A percentile compares a stretch with the other conserved stretches of the same genome.
Evolutionary conservation across 1,140 invertebrate species (phyloP).

Genomic region (Anastrepha ludens): DNA sequence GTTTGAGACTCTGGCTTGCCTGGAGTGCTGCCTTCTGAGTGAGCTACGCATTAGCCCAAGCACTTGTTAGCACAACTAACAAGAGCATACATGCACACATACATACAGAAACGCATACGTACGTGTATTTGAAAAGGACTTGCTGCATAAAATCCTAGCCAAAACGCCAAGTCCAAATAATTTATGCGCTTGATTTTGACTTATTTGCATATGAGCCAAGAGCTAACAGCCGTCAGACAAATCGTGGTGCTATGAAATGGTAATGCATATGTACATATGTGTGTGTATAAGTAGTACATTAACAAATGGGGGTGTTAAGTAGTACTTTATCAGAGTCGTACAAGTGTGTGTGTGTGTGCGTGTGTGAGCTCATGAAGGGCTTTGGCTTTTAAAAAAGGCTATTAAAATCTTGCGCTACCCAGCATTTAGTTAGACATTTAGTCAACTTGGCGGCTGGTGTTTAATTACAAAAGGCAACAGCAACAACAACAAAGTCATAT

Average conservation of each 20-base stretch:
- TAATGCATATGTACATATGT: background rate
- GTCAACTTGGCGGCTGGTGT: slow-evolving; percentile 47
- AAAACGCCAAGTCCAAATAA: background rate
- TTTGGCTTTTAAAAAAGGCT: background rate
- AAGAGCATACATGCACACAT: background rate
- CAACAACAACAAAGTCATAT: background rate
- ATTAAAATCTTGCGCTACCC: slow-evolving; percentile 45
- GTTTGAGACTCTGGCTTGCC: too few relatives aligned
- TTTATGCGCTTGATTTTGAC: background rate
- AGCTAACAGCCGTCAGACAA: background rate
- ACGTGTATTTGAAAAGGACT: background rate
- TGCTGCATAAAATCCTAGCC: background rate
- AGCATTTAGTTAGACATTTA: slow-evolving; percentile 47
- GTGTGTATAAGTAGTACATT: background rate
- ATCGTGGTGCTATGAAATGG: slow-evolving; percentile 5
- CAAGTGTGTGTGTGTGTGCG: background rate
- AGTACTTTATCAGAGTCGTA: background rate
- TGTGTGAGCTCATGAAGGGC: background rate
- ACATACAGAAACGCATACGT: background rate
- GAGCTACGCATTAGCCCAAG: too few relatives aligned
- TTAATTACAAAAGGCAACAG: slow-evolving; percentile 32
- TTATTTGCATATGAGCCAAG: slow-evolving; percentile 44
- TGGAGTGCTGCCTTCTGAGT: too few relatives aligned
- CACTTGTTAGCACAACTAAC: background rate
- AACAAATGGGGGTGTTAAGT: slow-evolving; percentile 2